Evolutionary conservation across 2,888 invertebrate genomes (phyloP), one percentile per base, ranked within the genome.

Genomic region (Lacanobia oleracea): DNA sequence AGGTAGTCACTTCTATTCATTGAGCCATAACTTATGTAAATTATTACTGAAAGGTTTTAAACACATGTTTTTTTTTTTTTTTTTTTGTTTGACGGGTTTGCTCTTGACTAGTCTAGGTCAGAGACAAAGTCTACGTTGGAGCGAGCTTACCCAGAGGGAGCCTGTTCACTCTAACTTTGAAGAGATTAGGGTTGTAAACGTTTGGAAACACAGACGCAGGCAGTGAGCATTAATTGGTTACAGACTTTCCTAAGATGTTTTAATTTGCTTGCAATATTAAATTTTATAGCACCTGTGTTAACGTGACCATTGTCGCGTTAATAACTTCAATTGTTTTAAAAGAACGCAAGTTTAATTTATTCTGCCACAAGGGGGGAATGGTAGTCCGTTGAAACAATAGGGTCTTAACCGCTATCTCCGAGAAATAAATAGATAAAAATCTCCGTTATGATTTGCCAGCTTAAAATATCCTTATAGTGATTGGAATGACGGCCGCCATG

Each of bases 141-240:
- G n/a, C n/a, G n/a, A n/a, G n/a, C n/a, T n/a, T n/a, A n/a, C n/a
- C n/a, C n/a, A n/a, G n/a, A n/a, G n/a, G n/a, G n/a, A n/a, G n/a
- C n/a, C n/a, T n/a, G n/a, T n/a, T n/a, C n/a, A n/a, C n/a, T n/a
- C n/a, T n/a, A n/a, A n/a, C n/a, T n/a, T n/a, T n/a, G n/a, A n/a
- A n/a, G n/a, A n/a, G n/a, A n/a, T n/a, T n/a, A n/a, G n/a, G n/a
- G n/a, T n/a, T n/a, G n/a, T n/a, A n/a, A n/a, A n/a, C n/a, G n/a
- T n/a, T n/a, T n/a, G n/a, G n/a, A n/a, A n/a, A n/a, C n/a, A n/a
- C n/a, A n/a, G n/a, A n/a, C n/a, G n/a, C n/a, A n/a, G n/a, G n/a
- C n/a, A n/a, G n/a, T n/a, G n/a, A n/a, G 51, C 23, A 27, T 23
- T 69, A 51, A 71, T 71, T 53, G 18, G 18, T 0, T 50, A 59